Evolutionary conservation across 2,888 invertebrate species (phyloP), one percentile per base, ranked within the genome.

Genomic region (Chaetogeoica ovagalla): DNA sequence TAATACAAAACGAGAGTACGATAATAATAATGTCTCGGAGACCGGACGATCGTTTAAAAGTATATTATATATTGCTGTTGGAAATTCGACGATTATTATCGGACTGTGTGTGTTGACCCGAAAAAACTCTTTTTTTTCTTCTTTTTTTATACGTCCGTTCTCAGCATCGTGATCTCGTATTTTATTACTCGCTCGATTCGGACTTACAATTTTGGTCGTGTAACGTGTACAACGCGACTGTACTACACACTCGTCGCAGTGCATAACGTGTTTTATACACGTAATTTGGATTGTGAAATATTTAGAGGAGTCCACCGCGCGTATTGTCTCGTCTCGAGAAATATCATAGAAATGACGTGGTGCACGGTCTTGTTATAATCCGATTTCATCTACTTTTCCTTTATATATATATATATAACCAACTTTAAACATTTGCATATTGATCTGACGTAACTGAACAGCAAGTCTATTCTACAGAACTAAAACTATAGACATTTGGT

Each of bases 91-190:
- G 55, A 57, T 39, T 57, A 57, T 39, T 57, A 39, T 57, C 39
- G 48, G 48, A 48, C 48, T 15, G 8, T 55, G 37, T 15, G 8
- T 55, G 37, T 65, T 65, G 73, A 74, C 73, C 63, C 74, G 65
- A 59, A 66, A 57, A 59, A 37, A 9, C 52, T 23, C 7, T 17
- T 55, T 63, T 63, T 63, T 65, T 65, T 19, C 23, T 17, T 65
- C 2, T 37, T 52, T 19, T 55, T 48, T 66, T 59, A 57, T 76
- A 30, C 7, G 23, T 30, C 39, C 39, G 60, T 72, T 57, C 59
- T 23, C 71, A 60, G 21, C 70, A 71, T 21, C 59, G 17, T 55
- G 75, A 59, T 66, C 75, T 76, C 66, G 68, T 76, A 48, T 68
- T 76, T 76, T 76, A 76, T 76, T 68, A 43, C 75, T 48, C 1